A percentile compares a stretch with the other conserved stretches of the same genome.
Evolutionary conservation across 2,113 vertebrate species (phyloP).

Genomic region (Pelusios castaneus): DNA sequence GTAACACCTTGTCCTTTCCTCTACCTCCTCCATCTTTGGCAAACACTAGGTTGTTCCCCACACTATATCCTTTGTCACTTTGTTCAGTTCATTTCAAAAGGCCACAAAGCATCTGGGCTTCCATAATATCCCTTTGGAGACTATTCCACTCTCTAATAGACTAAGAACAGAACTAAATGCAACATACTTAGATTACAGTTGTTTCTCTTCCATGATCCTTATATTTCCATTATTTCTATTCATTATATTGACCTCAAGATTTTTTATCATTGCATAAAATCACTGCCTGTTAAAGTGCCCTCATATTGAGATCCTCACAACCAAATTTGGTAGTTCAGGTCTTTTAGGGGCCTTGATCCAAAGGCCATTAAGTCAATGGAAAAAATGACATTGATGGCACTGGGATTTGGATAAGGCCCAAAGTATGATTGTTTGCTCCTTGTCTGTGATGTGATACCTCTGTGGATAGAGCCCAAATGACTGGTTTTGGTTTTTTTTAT

Average conservation of each 20-base stretch:
- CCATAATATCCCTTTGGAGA: neutral
- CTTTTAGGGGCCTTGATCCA: neutral
- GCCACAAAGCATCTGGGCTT: neutral
- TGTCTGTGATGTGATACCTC: neutral
- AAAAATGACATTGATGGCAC: neutral
- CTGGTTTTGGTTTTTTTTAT: neutral
- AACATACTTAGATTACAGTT: neutral
- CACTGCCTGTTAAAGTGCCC: neutral
- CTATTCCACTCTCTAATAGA: neutral
- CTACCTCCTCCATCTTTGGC: neutral
- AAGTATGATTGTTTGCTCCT: neutral
- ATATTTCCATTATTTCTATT: neutral
- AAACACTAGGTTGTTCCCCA: neutral
- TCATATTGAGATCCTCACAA: neutral
- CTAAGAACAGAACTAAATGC: neutral
- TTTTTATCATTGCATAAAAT: neutral
- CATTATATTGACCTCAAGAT: neutral
- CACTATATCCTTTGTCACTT: neutral
- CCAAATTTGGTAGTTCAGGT: neutral
- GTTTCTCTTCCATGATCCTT: neutral
- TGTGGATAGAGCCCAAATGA: neutral
- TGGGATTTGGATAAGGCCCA: neutral
- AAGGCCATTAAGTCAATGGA: neutral
- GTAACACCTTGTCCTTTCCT: neutral
- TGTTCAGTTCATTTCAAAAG: slow-evolving; percentile 13